phyloP scores from a whole-genome alignment of 2,797 vertebrate genomes.

The Sebastiscus albofasciatus region DNA sequence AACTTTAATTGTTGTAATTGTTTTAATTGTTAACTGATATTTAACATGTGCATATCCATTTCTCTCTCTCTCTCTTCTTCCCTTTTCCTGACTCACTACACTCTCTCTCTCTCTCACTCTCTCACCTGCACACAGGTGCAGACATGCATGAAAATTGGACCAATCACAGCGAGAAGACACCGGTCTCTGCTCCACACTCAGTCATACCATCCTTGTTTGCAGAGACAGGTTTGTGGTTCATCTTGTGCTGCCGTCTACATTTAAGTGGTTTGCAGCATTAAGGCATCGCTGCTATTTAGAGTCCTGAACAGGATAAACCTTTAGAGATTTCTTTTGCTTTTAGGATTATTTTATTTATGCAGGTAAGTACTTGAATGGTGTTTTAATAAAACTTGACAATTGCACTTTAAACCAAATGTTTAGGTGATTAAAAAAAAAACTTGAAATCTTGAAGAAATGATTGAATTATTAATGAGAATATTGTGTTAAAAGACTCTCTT shows the following conservation, averaged over 20 bases:
- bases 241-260: background rate
- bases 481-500: background rate
- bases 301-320: background rate
- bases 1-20: background rate
- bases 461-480: background rate
- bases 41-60: background rate
- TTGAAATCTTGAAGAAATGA: background rate
- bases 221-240: slow-evolving; percentile 4
- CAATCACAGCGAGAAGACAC: slow-evolving; percentile 31
- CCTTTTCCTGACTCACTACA: background rate
- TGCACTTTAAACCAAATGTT: background rate
- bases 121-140: background rate
- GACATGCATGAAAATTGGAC: background rate
- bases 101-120: background rate
- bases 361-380: slow-evolving; percentile 28
- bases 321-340: background rate
- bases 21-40: no score
- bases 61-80: background rate
- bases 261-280: background rate
- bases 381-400: background rate
- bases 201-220: background rate
- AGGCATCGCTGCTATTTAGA: background rate
- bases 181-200: background rate
- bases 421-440: background rate
- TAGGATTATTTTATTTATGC: background rate